Evolutionary conservation across 2,888 invertebrate genomes (phyloP), one percentile per base, ranked within the genome.

Genomic region (Thecophora atra): DNA sequence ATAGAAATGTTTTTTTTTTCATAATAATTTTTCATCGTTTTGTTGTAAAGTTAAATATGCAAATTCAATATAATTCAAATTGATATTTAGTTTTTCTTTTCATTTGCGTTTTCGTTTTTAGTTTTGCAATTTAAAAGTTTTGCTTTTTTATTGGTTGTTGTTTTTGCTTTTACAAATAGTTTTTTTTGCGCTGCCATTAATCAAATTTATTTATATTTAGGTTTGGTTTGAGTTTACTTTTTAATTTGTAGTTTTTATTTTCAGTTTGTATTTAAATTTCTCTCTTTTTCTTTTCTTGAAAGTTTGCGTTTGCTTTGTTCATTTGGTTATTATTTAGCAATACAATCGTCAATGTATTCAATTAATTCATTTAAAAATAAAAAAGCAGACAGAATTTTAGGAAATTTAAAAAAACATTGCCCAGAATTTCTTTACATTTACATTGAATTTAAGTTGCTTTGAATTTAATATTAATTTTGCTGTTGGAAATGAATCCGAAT

Each of bases 371-470:
- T 66, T 67, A 37, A 21, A 54, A 37, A 54, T 30, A 19, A 51
- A 58, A 69, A 28, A 69, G 52, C n/a, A n/a, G n/a, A n/a, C n/a
- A n/a, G n/a, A n/a, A n/a, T n/a, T 42, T 81, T 81, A 70, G 24
- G 17, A 67, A 83, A 83, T 84, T 81, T 77, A 83, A 80, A 82
- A 83, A 84, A 81, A 83, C 82, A n/a, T 82, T 83, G 80, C 83
- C 80, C 83, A 82, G 80, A 83, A 82, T 83, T 82, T 79, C n/a
- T 13, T 63, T 37, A 83, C 82, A 83, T 84, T 84, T 84, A 83
- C 83, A 84, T 83, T 83, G 81, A 83, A 82, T 84, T 83, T 83
- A 82, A 83, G 84, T 83, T 83, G 82, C 82, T 84, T 83, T 83
- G 84, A 83, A 82, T 84, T 84, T 80, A 82, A 83, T 81, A 71